phyloP scores from a whole-genome alignment of 2,888 invertebrate genomes.

The Drosophila emarginata region DNA sequence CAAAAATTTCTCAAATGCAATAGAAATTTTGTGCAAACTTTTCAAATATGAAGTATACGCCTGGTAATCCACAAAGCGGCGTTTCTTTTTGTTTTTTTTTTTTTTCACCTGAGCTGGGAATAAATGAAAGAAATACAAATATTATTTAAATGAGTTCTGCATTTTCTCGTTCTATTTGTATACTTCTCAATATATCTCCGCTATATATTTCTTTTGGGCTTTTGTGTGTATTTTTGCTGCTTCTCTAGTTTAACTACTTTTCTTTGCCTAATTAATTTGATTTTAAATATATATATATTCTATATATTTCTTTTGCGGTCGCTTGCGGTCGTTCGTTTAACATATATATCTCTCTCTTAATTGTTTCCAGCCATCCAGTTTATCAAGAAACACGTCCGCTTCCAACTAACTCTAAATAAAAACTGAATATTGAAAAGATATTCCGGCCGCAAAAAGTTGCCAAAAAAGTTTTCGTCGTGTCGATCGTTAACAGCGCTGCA shows the following conservation, averaged over 20 bases:
- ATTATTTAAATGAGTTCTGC: conserved; percentile 10
- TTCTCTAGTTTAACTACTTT: conserved; percentile 56
- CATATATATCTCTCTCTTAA: conserved; percentile 29
- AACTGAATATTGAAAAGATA: conserved; percentile 71
- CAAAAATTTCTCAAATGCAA: conserved; percentile 44
- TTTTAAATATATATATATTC: conserved; percentile 60
- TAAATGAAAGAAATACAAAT: conserved; percentile 31
- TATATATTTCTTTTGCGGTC: conserved; percentile 57
- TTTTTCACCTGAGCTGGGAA: conserved; percentile 29
- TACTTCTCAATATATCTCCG: conserved; percentile 33
- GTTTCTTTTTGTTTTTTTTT: conserved; percentile 45
- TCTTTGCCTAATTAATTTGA: conserved; percentile 59
- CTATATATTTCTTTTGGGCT: not conserved
- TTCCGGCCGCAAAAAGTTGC: conserved; percentile 61
- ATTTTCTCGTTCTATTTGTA: conserved; percentile 13
- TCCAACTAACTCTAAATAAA: conserved; percentile 81
- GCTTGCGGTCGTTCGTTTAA: conserved; percentile 55
- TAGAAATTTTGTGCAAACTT: conserved; percentile 12
- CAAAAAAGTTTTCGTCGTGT: conserved; percentile 54
- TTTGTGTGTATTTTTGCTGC: conserved; percentile 48
- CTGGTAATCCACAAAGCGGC: conserved; percentile 80
- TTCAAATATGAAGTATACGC: conserved; percentile 68
- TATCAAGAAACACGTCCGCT: conserved; percentile 79
- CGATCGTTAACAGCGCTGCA: conserved; percentile 30
- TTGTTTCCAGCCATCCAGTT: conserved; percentile 82